phyloP scores from a whole-genome alignment of 1,140 invertebrate species.

The Saxidomus purpurata region DNA sequence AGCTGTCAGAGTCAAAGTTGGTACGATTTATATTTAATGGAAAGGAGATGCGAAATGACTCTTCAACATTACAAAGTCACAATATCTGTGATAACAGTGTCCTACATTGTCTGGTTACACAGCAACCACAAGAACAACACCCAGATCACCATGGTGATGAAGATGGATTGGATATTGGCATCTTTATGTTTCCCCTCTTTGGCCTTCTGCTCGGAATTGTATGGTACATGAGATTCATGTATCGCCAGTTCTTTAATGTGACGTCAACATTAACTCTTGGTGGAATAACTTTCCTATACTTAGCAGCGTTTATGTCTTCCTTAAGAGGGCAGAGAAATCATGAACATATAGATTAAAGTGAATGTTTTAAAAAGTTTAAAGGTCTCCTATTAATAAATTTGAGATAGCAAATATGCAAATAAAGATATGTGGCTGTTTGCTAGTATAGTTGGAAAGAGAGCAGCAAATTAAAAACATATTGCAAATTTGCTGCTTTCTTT shows the following conservation, averaged over 20 bases:
- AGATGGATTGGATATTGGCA: conserved; percentile 75
- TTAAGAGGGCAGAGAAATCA: conserved; percentile 65
- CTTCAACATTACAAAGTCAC: conserved; percentile 91
- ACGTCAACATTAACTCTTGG: conserved; percentile 89
- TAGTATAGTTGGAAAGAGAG: too few species aligned
- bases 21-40: conserved; percentile 96
- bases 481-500: too few species aligned
- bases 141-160: conserved; percentile 51
- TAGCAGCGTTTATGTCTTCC: conserved; percentile 82
- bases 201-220: conserved; percentile 88
- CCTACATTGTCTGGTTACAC: conserved; percentile 93
- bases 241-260: conserved; percentile 89
- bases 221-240: conserved; percentile 90
- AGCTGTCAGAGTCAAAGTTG: conserved; percentile 92
- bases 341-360: conserved; percentile 69
- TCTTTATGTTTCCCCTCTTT: conserved; percentile 87
- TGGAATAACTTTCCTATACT: conserved; percentile 89
- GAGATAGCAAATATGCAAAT: too few species aligned
- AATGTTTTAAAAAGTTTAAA: too few species aligned
- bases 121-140: conserved; percentile 57
- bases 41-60: conserved; percentile 92
- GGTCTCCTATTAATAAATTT: too few species aligned
- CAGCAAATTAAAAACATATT: too few species aligned
- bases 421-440: too few species aligned
- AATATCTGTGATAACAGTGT: conserved; percentile 95